Percentiles rank a stretch among this genome's conserved stretches.
Evolutionary conservation across 2,797 vertebrate species (phyloP).

Genomic region (Lithobates sylvaticus): DNA sequence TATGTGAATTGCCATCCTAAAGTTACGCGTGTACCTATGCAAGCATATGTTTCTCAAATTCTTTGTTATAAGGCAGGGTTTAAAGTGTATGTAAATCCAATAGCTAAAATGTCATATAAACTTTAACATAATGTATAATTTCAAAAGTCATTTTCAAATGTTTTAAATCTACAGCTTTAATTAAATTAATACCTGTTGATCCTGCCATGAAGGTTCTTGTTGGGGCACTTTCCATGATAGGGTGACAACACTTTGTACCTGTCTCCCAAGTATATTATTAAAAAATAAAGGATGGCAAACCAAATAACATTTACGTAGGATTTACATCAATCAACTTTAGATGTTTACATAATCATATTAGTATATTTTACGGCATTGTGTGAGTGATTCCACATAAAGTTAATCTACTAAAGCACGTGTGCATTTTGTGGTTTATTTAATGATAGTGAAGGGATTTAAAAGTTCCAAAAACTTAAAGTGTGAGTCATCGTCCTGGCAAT

Average conservation of each 20-base stretch:
- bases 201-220: background rate
- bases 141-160: background rate
- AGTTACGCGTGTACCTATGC: too few relatives aligned
- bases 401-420: background rate
- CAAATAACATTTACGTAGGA: too few relatives aligned
- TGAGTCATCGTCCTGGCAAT: conserved; percentile 50
- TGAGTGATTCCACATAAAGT: background rate
- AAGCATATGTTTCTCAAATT: too few relatives aligned
- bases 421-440: conserved; percentile 42
- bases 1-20: too few relatives aligned
- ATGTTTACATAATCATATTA: background rate
- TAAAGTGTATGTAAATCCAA: background rate
- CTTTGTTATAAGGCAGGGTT: too few relatives aligned
- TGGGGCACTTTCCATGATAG: too few relatives aligned
- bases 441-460: conserved; percentile 38
- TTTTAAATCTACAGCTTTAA: background rate
- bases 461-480: conserved; percentile 20
- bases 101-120: background rate
- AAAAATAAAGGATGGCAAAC: too few relatives aligned
- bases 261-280: background rate
- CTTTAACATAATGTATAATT: background rate
- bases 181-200: background rate
- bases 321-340: background rate
- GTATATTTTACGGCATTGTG: background rate
- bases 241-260: too few relatives aligned